Percentiles rank a stretch among this genome's conserved stretches.
These are phyloP conservation scores for Ageneiosus marmoratus DNA, from an alignment of 2,113 vertebrate species.

Conservation along the genomic window DNA sequence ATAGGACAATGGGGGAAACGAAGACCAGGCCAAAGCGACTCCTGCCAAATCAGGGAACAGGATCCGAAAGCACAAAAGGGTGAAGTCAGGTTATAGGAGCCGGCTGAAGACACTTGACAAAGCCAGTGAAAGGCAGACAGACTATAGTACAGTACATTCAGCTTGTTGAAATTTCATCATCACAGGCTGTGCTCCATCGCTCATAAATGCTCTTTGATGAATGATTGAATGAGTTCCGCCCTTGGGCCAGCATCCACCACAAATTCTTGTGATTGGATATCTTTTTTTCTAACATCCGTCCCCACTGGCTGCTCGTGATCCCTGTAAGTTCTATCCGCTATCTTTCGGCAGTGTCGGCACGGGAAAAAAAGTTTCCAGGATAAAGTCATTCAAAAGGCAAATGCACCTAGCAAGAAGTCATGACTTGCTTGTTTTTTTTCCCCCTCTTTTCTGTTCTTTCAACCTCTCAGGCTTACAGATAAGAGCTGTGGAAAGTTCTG, in stretches of 20 bases:
- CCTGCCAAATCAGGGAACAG: slow-evolving; percentile 43
- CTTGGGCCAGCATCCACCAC: slow-evolving; percentile 13
- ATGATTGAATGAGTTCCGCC: slow-evolving; percentile 14
- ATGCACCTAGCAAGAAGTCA: background rate
- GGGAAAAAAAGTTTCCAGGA: background rate
- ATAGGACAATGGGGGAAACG: slow-evolving; percentile 30
- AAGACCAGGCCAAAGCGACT: slow-evolving; percentile 38
- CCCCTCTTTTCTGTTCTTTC: slow-evolving; percentile 6
- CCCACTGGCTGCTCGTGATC: slow-evolving; percentile 34
- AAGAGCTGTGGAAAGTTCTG: slow-evolving; percentile 34
- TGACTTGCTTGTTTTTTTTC: slow-evolving; percentile 12
- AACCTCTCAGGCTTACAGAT: slow-evolving; percentile 28
- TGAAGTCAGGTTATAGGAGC: slow-evolving; percentile 47
- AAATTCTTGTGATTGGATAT: slow-evolving; percentile 30
- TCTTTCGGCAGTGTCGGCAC: background rate
- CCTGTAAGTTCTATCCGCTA: slow-evolving; percentile 1
- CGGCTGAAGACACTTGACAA: slow-evolving; percentile 49
- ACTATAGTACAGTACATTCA: slow-evolving; percentile 64
- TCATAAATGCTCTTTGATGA: slow-evolving; percentile 44
- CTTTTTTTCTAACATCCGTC: slow-evolving; percentile 16
- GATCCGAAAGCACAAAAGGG: slow-evolving; percentile 43
- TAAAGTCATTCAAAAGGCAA: background rate
- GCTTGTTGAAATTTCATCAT: slow-evolving; percentile 56
- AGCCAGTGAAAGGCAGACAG: slow-evolving; percentile 47
- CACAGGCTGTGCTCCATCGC: slow-evolving; percentile 27